Evolutionary conservation across 2,888 invertebrate genomes (phyloP), one percentile per base, ranked within the genome.

Genomic region (Hanleya hanleyi): DNA sequence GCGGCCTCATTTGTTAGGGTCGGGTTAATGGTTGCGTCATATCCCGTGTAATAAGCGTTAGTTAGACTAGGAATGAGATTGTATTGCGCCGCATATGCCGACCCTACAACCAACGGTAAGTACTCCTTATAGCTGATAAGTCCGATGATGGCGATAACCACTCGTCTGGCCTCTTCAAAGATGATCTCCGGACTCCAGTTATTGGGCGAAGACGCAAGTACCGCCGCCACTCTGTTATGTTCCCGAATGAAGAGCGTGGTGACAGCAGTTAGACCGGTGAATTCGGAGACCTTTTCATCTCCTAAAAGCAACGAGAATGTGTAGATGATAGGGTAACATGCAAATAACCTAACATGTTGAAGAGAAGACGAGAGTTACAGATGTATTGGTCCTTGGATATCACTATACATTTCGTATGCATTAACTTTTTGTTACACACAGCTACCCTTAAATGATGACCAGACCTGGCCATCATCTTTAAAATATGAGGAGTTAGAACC

Each of bases 221-320:
- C 86, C 0, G 84, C 85, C 0, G 96, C 96, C 29, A 97, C 83
- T 2, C 92, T 91, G 90, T 97, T 97, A 91, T 97, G 97, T 76
- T 97, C 95, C 0, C 97, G 92, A 5, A 95, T 94, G 94, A 95
- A 95, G 67, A 97, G 88, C 73, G 96, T 91, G 88, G 97, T 96
- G 94, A 97, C 94, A 0, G 95, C 94, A 2, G 96, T 96, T 12
- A 97, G 90, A 81, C 96, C 94, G 0, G 95, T 92, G 90, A 96
- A 96, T 91, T 96, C 96, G 86, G 96, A 97, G 0, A 96, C 94
- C 51, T 96, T 92, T 74, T 94, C 93, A 83, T 97, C 96, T 2
- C 95, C 95, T 67, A 37, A 4, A 26, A 64, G n/a, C n/a, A n/a
- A n/a, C n/a, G n/a, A n/a, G n/a, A n/a, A n/a, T n/a, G n/a, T n/a